Conservation (phyloP, 2,113 vertebrate species). For the Spea bombifrons region DNA sequence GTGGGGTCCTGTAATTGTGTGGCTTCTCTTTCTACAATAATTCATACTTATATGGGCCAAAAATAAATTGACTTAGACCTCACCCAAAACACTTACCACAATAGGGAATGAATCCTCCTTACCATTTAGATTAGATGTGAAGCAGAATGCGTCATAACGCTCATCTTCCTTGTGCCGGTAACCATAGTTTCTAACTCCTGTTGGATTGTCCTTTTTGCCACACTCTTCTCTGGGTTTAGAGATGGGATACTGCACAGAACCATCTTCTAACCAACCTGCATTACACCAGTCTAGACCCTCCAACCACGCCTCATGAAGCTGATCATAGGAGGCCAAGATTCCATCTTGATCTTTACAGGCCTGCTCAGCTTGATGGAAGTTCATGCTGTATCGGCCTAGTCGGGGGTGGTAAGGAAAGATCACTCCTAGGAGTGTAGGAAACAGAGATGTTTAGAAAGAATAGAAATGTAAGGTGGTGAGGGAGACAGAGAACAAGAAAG, state of each 20-base stretch:
- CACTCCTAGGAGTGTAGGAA: constrained; percentile 66
- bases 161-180: constrained; percentile 88
- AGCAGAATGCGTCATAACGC: constrained; percentile 91
- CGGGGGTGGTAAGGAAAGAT: constrained; percentile 91
- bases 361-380: constrained; percentile 80
- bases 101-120: constrained; percentile 28
- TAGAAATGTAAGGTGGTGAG: not conserved
- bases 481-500: not conserved
- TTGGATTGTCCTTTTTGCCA: constrained; percentile 72
- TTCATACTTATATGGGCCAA: no score
- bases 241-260: constrained; percentile 91
- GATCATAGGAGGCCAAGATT: constrained; percentile 87
- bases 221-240: constrained; percentile 82
- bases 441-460: not conserved
- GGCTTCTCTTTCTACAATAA: no score
- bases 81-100: no score
- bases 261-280: constrained; percentile 90
- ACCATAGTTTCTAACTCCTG: constrained; percentile 87
- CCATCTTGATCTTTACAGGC: constrained; percentile 84
- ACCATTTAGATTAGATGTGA: constrained; percentile 91
- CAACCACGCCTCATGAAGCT: constrained; percentile 88
- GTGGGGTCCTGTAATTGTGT: no score
- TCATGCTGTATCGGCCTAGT: constrained; percentile 85
- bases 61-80: no score
- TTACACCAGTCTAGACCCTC: constrained; percentile 94